A percentile compares a stretch with the other conserved stretches of the same genome.
Conservation (phyloP, 2,113 vertebrate species). For the Coturnix japonica region DNA sequence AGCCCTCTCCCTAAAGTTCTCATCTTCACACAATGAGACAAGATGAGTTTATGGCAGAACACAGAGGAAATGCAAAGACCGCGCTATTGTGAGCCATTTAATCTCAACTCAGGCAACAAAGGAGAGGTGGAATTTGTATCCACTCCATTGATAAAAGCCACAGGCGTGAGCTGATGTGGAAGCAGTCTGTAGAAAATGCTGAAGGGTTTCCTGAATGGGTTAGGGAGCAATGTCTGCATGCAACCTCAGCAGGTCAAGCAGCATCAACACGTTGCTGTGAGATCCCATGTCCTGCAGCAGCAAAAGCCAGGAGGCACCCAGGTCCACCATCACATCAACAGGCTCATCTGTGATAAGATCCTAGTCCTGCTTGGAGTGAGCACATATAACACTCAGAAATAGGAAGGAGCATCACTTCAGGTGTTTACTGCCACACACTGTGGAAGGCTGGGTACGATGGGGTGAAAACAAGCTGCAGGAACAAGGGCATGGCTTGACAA, state of each 20-base stretch:
- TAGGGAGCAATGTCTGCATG: fast-evolving
- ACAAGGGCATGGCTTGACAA: background rate
- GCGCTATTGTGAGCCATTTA: background rate
- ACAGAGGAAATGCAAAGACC: background rate
- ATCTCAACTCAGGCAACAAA: background rate
- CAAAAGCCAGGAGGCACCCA: background rate
- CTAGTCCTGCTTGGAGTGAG: background rate
- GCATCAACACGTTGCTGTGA: background rate
- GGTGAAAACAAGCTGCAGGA: background rate
- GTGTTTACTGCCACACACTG: background rate
- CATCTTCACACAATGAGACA: background rate
- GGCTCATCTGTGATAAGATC: too few relatives aligned
- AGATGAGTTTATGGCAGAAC: background rate
- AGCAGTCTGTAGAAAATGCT: background rate
- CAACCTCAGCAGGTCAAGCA: background rate
- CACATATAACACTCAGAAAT: fast-evolving
- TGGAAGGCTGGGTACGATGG: background rate
- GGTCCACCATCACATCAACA: background rate
- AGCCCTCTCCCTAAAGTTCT: background rate
- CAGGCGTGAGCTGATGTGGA: background rate
- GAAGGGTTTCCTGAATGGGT: background rate
- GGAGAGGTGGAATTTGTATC: background rate
- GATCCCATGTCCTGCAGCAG: background rate
- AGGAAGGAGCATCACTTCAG: background rate
- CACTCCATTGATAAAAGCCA: background rate